Evolutionary conservation across 2,113 vertebrate species (phyloP), one percentile per base, ranked within the genome.

Genomic region (Macaca mulatta): DNA sequence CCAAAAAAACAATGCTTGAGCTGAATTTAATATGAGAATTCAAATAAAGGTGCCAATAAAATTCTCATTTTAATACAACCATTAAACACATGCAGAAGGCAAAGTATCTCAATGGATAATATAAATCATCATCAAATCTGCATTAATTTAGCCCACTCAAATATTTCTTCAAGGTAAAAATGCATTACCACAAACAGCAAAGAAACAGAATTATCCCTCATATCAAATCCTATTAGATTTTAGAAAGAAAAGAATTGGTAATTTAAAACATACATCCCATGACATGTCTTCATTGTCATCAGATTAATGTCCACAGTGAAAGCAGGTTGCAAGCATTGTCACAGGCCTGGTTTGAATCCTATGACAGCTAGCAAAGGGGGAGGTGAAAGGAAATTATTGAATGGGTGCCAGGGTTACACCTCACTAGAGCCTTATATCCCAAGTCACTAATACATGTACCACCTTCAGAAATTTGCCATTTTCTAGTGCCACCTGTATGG

Each of bases 1-100:
- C 13, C 23, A 89, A 90, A 52, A 82, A 92, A 45, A 0, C 50
- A 96, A 13, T 43, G 50, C 52, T 81, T 75, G 61, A 94, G 22
- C 74, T 96, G 79, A 95, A 97, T 97, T 95, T 93, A 92, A 94
- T 80, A 72, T 50, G 85, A 80, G 17, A 75, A 92, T 90, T 97
- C 43, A 94, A 95, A 97, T 89, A 93, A 95, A 97, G 18, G 10
- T 94, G 35, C 32, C 77, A 97, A 95, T 96, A 94, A 87, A 97
- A 95, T 91, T 70, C 40, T 38, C 75, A 88, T 95, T 93, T 96
- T 97, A 96, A 95, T 93, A 80, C 14, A 90, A 45, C 38, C 23
- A 97, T 72, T 94, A 93, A 38, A 94, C 1, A 52, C 25, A 92
- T 38, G 40, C 12, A 93, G 74, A 89, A 90, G 89, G 30, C 61